These are phyloP conservation scores for Egretta garzetta DNA, from an alignment of 2,113 vertebrate genomes.

Conservation along the genomic window DNA sequence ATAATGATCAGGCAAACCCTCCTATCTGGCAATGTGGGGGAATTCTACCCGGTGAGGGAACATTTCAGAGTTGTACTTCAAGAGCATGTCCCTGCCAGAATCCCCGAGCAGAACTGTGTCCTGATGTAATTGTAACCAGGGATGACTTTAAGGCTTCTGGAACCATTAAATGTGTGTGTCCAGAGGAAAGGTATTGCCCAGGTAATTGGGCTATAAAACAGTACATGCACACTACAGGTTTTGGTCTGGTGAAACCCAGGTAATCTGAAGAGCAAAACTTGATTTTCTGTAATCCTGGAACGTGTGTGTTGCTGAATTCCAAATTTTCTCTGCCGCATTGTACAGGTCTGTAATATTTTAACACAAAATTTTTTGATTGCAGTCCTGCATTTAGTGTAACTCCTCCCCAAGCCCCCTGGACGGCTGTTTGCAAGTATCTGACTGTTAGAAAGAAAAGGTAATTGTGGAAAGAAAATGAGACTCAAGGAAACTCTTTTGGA, in stretches of 20 bases:
- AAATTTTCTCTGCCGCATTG: neutral
- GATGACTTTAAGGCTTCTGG: neutral
- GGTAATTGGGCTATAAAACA: neutral
- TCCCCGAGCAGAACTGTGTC: neutral
- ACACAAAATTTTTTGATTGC: neutral
- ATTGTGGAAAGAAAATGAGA: neutral
- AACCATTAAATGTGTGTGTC: neutral
- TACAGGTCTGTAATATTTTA: neutral
- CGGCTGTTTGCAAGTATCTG: neutral
- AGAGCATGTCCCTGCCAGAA: rapidly evolving
- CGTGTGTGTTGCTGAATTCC: neutral
- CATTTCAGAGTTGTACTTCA: neutral
- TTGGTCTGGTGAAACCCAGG: neutral
- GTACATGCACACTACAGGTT: neutral
- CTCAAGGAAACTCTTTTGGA: neutral
- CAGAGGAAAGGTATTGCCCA: neutral
- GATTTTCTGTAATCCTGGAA: neutral
- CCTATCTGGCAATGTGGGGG: neutral
- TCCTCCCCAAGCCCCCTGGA: neutral
- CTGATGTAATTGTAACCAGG: too few species aligned
- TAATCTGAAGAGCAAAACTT: neutral
- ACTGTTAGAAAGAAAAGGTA: neutral
- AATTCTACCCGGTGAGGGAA: neutral
- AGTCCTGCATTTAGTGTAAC: neutral
- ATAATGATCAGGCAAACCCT: neutral